Percentiles rank a stretch among this genome's conserved stretches.
Conservation (phyloP, 2,888 invertebrate genomes). For the Spicauda simplicius region DNA sequence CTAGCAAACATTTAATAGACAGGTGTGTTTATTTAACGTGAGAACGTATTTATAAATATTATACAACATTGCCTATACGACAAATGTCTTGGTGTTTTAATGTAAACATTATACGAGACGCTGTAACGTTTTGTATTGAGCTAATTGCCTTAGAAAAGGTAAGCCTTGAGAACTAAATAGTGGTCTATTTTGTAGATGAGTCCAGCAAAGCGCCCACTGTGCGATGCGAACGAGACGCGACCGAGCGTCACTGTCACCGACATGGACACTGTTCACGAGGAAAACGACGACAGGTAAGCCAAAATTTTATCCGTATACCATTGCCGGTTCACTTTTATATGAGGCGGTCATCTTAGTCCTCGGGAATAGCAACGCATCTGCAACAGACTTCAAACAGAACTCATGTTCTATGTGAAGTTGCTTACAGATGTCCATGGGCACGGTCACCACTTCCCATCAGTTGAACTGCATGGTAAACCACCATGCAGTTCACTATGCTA, state of each 20-base stretch:
- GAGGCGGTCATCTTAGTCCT: too few relatives aligned
- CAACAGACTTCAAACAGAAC: too few relatives aligned
- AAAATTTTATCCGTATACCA: not conserved
- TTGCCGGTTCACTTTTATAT: too few relatives aligned
- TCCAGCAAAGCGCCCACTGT: constrained; percentile 66
- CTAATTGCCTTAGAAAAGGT: not conserved
- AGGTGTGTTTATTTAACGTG: constrained; percentile 52
- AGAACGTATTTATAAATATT: too few relatives aligned
- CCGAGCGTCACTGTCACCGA: constrained; percentile 74
- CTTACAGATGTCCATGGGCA: too few relatives aligned
- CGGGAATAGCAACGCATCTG: too few relatives aligned
- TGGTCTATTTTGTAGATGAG: constrained; percentile 67
- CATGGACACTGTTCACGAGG: constrained; percentile 81
- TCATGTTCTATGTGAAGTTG: too few relatives aligned
- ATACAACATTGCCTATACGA: not conserved
- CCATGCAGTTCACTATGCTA: too few relatives aligned
- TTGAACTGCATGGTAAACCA: too few relatives aligned
- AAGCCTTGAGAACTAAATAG: constrained; percentile 12
- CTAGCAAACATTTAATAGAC: constrained; percentile 57
- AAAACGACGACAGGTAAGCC: constrained; percentile 79
- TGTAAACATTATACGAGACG: not conserved
- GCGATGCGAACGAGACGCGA: constrained; percentile 64
- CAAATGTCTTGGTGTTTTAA: too few relatives aligned
- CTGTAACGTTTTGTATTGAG: not conserved
- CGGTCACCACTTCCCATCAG: too few relatives aligned